Evolutionary conservation across 2,888 invertebrate species (phyloP).

Genomic region (Drosophila rubida): DNA sequence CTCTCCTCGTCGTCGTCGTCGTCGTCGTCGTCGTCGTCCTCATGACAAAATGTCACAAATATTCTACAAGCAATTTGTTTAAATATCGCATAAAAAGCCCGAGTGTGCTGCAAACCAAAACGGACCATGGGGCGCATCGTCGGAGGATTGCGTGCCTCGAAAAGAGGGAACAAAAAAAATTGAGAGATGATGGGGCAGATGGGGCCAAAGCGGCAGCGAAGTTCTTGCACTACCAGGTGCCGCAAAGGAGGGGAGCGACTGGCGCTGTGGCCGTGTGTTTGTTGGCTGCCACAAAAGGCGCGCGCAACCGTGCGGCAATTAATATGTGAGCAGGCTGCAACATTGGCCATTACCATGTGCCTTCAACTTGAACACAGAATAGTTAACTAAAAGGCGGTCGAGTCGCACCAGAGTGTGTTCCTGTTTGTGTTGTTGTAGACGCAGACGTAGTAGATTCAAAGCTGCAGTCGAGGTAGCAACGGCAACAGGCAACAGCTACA

Average conservation of each 20-base stretch:
- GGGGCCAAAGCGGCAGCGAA: background rate
- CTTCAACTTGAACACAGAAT: conserved; percentile 81
- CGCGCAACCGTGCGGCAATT: conserved; percentile 81
- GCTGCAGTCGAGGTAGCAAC: conserved; percentile 52
- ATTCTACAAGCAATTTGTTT: conserved; percentile 81
- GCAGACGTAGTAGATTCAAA: conserved; percentile 32
- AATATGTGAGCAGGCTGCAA: conserved; percentile 80
- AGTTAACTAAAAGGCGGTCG: conserved; percentile 79
- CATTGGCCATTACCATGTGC: conserved; percentile 81
- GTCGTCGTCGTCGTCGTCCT: conserved; percentile 21
- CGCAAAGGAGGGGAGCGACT: background rate
- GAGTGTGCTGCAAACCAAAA: conserved; percentile 34
- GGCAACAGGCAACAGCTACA: conserved; percentile 62
- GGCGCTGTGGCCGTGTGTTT: conserved; percentile 19
- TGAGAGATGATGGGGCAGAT: conserved; percentile 26
- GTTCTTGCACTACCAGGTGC: conserved; percentile 11
- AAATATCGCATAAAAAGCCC: conserved; percentile 80
- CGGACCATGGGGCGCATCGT: conserved; percentile 59
- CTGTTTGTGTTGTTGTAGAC: conserved; percentile 3
- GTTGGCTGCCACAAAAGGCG: conserved; percentile 72
- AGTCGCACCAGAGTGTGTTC: conserved; percentile 10
- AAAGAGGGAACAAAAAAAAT: conserved; percentile 13
- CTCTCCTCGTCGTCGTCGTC: conserved; percentile 21
- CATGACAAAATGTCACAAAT: conserved; percentile 81
- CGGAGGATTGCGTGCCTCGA: conserved; percentile 60